A percentile compares a stretch with the other conserved stretches of the same genome.
Conservation (phyloP, 1,140 invertebrate genomes). For the Diorhabda sublineata region DNA sequence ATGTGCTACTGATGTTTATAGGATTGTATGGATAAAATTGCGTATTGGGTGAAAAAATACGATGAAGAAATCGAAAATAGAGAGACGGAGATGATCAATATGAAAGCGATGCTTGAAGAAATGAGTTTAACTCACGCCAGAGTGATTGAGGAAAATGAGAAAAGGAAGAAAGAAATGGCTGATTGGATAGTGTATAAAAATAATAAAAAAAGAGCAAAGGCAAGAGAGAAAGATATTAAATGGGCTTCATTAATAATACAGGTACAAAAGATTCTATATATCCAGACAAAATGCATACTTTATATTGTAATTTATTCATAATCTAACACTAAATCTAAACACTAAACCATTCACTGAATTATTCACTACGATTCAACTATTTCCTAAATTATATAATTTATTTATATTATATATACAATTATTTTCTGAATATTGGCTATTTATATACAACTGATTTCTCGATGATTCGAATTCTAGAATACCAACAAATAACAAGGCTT, state of each 20-base stretch:
- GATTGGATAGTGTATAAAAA: constrained; percentile 27
- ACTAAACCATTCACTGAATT: too few relatives aligned
- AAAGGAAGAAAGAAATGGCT: constrained; percentile 18
- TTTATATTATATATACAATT: too few relatives aligned
- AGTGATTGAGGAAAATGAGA: constrained; percentile 17
- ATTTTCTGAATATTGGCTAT: too few relatives aligned
- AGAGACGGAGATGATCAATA: constrained; percentile 22
- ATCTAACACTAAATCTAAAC: too few relatives aligned
- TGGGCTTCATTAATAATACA: constrained; percentile 21
- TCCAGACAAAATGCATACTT: too few relatives aligned
- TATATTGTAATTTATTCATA: too few relatives aligned
- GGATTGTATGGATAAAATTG: constrained; percentile 25
- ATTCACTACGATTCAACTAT: too few relatives aligned
- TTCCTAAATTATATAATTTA: too few relatives aligned
- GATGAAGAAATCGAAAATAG: constrained; percentile 25
- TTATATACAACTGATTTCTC: too few relatives aligned
- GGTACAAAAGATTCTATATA: not conserved
- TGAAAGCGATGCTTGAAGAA: constrained; percentile 22
- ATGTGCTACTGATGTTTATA: not conserved
- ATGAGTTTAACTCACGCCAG: constrained; percentile 14
- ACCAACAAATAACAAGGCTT: too few relatives aligned
- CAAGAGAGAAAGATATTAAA: constrained; percentile 9
- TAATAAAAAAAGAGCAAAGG: constrained; percentile 20
- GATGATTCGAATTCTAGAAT: too few relatives aligned
- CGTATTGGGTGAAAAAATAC: constrained; percentile 28